Evolutionary conservation across 2,888 invertebrate genomes (phyloP), one percentile per base, ranked within the genome.

Genomic region (Leptopilina drosophilae): DNA sequence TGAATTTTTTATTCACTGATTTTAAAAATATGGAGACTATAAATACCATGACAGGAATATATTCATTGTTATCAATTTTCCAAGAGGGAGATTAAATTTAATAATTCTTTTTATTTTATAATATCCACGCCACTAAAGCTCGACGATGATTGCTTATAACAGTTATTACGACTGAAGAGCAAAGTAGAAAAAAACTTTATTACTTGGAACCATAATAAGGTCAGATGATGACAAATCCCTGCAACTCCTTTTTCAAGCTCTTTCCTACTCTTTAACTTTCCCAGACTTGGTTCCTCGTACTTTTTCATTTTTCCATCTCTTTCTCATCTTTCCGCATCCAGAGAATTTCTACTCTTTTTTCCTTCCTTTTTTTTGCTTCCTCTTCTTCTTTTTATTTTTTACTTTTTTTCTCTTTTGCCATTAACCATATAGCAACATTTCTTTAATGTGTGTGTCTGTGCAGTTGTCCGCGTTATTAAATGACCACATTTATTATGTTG

Each of bases 401-500:
- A 5, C 33, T 33, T 33, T 33, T 33, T 33, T 33, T 3, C 33
- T n/a, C 12, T 76, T 62, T n/a, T 76, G 76, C 62, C 20, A 76
- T 46, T 15, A 64, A 76, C 42, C 49, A 49, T 20, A 76, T 12
- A 76, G 56, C 15, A 26, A 33, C 46, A 76, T 56, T 76, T 64
- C 64, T 64, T 64, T 64, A 76, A 76, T 62, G 42, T 5, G 64
- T 62, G 62, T 75, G 75, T 56, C 33, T n/a, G 11, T 69, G 80
- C 69, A 77, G 77, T 75, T 77, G 79, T 81, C 80, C 33, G 78
- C 81, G 78, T 78, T 81, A 83, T 85, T 86, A 85, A 85, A 86
- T 82, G 80, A 73, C 76, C 80, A 82, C 84, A 85, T 85, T 85
- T 83, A 82, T 85, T 83, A 84, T 77, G 64, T 73, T 73, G 79